phyloP scores from a whole-genome alignment of 2,797 vertebrate species.

The Phoxinus dragarum region DNA sequence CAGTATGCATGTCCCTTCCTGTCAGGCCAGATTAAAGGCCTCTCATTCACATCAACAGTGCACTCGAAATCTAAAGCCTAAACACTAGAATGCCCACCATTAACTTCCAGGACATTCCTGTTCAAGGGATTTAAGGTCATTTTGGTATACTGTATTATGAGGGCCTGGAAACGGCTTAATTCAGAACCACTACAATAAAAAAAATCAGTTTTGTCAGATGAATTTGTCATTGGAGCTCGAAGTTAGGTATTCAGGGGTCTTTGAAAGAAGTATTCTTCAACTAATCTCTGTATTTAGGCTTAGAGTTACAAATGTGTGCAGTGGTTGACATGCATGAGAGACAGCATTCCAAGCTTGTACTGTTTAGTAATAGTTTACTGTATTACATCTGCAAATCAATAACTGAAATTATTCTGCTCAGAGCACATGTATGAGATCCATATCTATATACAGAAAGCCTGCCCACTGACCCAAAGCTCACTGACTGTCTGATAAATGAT shows the following conservation, averaged over 20 bases:
- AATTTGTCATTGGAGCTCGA: background rate
- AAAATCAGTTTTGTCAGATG: background rate
- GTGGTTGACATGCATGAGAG: too few relatives aligned
- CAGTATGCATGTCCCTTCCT: slow-evolving; percentile 65
- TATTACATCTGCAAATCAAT: too few relatives aligned
- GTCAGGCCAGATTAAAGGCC: slow-evolving; percentile 71
- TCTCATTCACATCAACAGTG: slow-evolving; percentile 65
- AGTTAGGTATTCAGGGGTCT: background rate
- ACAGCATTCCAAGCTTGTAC: too few relatives aligned
- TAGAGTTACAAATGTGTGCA: too few relatives aligned
- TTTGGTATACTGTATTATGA: slow-evolving; percentile 54
- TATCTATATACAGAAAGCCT: too few relatives aligned
- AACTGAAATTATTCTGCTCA: too few relatives aligned
- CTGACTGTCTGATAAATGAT: too few relatives aligned
- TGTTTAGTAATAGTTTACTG: too few relatives aligned
- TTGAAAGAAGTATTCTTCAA: slow-evolving; percentile 6
- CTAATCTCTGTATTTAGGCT: background rate
- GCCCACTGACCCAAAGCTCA: too few relatives aligned
- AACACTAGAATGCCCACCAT: slow-evolving; percentile 64
- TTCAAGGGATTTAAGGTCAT: slow-evolving; percentile 65
- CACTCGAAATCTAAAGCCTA: slow-evolving; percentile 65
- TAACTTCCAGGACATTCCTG: slow-evolving; percentile 63
- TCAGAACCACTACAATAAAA: background rate
- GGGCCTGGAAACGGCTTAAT: slow-evolving; percentile 37
- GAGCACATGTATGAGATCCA: too few relatives aligned